Evolutionary conservation across 2,113 vertebrate genomes (phyloP).

Genomic region (Calcarius ornatus): DNA sequence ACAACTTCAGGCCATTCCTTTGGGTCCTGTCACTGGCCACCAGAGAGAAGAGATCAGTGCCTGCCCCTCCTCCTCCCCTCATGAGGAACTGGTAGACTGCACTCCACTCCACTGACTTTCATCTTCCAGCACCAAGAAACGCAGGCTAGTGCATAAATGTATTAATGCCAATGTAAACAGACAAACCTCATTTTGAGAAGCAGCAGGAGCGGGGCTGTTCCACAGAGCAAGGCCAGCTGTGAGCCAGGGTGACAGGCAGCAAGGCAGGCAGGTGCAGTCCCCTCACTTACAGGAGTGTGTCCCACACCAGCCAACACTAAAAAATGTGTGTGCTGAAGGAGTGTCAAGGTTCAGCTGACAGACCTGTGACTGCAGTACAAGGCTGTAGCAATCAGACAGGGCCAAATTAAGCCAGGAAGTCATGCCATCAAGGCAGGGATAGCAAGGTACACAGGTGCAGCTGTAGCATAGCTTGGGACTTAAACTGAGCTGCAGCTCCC

Average conservation of each 20-base stretch:
- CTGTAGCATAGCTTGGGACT: accelerated
- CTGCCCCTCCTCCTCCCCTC: not conserved
- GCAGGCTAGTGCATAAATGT: not conserved
- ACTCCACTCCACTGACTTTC: not conserved
- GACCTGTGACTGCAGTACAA: not conserved
- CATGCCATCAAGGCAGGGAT: not conserved
- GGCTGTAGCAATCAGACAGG: not conserved
- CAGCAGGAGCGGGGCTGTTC: not conserved
- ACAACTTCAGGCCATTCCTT: not conserved
- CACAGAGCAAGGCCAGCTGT: not conserved
- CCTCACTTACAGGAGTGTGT: not conserved
- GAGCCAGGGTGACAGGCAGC: not conserved
- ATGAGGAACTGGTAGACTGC: not conserved
- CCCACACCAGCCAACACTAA: not conserved
- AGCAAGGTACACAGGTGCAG: not conserved
- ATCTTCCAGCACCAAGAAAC: not conserved
- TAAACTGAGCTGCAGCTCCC: not conserved
- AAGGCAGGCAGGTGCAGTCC: not conserved
- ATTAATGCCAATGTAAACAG: not conserved
- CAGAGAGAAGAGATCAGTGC: not conserved
- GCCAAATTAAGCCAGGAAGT: not conserved
- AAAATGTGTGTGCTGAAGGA: no score
- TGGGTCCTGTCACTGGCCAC: not conserved
- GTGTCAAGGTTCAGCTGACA: not conserved
- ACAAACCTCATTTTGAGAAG: not conserved